These are phyloP conservation scores for Austrofundulus limnaeus DNA, from an alignment of 2,113 vertebrate genomes.

Conservation along the genomic window DNA sequence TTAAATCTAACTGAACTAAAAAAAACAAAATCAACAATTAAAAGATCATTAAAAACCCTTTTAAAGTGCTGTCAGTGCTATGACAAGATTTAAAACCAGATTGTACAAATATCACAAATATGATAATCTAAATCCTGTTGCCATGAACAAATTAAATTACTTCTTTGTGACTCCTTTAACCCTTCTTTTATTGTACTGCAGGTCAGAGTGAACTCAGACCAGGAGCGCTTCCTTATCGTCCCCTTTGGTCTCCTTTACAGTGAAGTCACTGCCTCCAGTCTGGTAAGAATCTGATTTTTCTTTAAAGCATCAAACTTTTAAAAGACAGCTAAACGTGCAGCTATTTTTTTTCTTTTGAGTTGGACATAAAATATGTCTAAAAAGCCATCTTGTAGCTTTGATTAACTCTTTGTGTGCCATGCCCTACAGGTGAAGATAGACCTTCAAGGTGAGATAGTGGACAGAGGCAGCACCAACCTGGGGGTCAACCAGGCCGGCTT, in stretches of 20 bases:
- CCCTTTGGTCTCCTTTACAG: slow-evolving; percentile 97
- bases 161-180: background rate
- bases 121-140: no score
- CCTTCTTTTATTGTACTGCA: slow-evolving; percentile 53
- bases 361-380: background rate
- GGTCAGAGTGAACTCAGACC: slow-evolving; percentile 91
- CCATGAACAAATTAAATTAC: background rate
- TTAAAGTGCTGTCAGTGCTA: no score
- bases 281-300: slow-evolving; percentile 80
- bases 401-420: background rate
- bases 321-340: background rate
- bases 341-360: background rate
- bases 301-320: no score
- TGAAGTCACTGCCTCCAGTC: slow-evolving; percentile 94
- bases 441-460: slow-evolving; percentile 90
- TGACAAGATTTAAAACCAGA: no score
- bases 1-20: no score
- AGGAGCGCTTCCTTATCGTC: slow-evolving; percentile 93
- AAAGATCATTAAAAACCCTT: no score
- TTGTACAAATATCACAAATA: no score
- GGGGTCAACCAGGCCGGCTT: slow-evolving; percentile 96
- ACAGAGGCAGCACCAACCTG: slow-evolving; percentile 94
- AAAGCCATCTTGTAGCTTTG: background rate
- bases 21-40: no score
- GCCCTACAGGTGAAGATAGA: slow-evolving; percentile 89